These are phyloP conservation scores for Balearica regulorum DNA, from an alignment of 2,797 vertebrate species.

Conservation along the genomic window DNA sequence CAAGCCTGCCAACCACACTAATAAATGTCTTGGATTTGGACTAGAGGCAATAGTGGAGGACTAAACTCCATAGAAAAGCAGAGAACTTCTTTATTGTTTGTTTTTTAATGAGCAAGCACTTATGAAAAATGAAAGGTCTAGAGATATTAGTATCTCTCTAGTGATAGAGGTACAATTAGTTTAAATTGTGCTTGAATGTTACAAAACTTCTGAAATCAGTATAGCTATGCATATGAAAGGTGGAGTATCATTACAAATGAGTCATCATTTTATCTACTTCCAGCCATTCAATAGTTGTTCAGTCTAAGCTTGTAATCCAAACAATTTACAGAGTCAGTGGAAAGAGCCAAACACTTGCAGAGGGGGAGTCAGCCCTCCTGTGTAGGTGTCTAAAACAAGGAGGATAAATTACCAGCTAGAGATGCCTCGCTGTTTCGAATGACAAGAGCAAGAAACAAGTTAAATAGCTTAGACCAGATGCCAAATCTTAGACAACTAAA, in stretches of 20 bases:
- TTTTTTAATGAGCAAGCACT: neutral
- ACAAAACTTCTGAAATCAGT: neutral
- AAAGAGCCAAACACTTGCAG: neutral
- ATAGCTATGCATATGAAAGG: neutral
- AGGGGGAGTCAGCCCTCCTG: neutral
- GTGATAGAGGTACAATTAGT: neutral
- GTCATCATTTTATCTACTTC: neutral
- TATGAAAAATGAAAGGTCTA: neutral
- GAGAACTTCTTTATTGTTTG: neutral
- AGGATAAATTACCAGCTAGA: neutral
- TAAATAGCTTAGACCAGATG: neutral
- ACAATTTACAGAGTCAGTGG: neutral
- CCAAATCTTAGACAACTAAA: neutral
- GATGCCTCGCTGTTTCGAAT: neutral
- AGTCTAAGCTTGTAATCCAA: neutral
- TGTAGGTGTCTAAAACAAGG: neutral
- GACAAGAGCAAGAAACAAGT: neutral
- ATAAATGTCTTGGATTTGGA: neutral
- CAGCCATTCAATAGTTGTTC: neutral
- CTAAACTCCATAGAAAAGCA: neutral
- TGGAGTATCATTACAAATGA: neutral
- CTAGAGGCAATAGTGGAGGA: neutral
- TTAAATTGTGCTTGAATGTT: neutral
- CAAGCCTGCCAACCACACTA: neutral
- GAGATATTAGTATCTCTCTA: neutral